These are phyloP conservation scores for Myxocyprinus asiaticus DNA, from an alignment of 2,113 vertebrate species.

Conservation along the genomic window DNA sequence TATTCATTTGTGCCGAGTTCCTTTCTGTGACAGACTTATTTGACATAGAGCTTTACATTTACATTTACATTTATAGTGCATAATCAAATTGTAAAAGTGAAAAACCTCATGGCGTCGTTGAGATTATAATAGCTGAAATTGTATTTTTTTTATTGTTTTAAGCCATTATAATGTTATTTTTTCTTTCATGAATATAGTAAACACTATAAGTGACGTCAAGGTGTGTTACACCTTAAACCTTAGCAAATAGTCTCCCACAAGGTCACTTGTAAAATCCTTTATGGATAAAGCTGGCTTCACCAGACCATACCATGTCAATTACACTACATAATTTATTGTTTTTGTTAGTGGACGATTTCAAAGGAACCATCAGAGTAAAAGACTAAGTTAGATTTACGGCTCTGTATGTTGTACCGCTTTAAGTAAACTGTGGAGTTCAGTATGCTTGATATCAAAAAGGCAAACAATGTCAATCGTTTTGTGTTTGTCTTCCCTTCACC, in stretches of 20 bases:
- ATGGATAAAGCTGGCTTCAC: constrained; percentile 27
- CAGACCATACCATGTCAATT: constrained; percentile 5
- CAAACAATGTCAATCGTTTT: constrained; percentile 76
- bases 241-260: background rate
- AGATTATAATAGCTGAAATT: no score
- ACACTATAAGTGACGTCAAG: constrained; percentile 31
- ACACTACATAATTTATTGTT: constrained; percentile 37
- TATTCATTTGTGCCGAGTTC: no score
- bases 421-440: constrained; percentile 81
- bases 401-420: constrained; percentile 83
- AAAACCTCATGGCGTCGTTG: no score
- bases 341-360: constrained; percentile 18
- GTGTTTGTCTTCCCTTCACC: constrained; percentile 76
- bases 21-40: background rate
- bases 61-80: no score
- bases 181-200: constrained; percentile 15
- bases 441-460: constrained; percentile 76
- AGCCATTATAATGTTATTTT: constrained; percentile 19
- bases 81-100: no score
- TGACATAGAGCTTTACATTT: constrained; percentile 7
- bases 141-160: background rate
- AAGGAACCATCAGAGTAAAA: background rate
- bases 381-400: constrained; percentile 53
- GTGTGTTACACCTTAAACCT: constrained; percentile 15
- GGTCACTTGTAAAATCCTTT: constrained; percentile 12